A percentile compares a stretch with the other conserved stretches of the same genome.
Evolutionary conservation across 1,140 invertebrate species (phyloP).

Genomic region (Papilio xuthus): DNA sequence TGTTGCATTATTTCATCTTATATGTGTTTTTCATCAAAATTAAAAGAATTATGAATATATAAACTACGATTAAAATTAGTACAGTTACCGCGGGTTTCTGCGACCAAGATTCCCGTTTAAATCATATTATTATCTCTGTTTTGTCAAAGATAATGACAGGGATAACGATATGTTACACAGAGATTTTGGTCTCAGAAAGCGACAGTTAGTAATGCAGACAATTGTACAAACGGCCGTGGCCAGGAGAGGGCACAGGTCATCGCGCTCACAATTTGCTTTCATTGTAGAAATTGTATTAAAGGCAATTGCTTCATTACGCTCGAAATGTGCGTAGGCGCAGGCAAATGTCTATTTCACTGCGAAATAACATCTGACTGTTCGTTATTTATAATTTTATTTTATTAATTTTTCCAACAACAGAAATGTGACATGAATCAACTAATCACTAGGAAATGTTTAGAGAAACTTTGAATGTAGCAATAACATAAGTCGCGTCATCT

Average conservation of each 20-base stretch:
- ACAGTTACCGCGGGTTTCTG: too few relatives aligned
- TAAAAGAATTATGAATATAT: not conserved
- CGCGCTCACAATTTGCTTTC: slow-evolving; percentile 17
- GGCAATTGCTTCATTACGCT: slow-evolving; percentile 20
- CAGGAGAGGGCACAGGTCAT: not conserved
- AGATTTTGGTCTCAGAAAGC: too few relatives aligned
- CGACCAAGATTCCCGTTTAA: too few relatives aligned
- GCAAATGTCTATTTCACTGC: not conserved
- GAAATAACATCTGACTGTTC: not conserved
- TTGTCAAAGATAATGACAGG: too few relatives aligned
- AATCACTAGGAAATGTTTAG: not conserved
- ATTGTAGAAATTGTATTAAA: slow-evolving; percentile 24
- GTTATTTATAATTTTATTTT: not conserved
- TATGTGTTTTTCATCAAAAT: not conserved
- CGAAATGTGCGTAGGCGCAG: slow-evolving; percentile 13
- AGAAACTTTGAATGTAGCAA: not conserved
- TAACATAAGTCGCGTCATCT: too few relatives aligned
- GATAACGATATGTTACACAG: too few relatives aligned
- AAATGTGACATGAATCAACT: not conserved
- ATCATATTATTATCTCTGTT: too few relatives aligned
- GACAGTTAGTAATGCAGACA: slow-evolving; percentile 1
- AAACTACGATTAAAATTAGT: not conserved
- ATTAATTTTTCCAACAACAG: not conserved
- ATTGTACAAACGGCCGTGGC: not conserved
- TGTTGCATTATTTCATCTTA: not conserved